Base-by-base conservation (phyloP, 2,888 invertebrate genomes). In the Epinotia brunnichana region DNA sequence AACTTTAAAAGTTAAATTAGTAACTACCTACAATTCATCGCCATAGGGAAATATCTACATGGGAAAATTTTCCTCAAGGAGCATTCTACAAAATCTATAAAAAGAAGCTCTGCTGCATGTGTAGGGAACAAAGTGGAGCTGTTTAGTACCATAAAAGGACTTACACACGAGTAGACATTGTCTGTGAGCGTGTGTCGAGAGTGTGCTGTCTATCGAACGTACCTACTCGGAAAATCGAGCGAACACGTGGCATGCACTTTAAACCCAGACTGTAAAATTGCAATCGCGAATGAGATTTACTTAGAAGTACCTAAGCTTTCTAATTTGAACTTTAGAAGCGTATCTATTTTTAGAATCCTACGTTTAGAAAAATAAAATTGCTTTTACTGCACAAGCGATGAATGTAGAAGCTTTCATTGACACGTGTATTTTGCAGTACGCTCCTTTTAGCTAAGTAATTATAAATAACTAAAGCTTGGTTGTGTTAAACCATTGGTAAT, bases 291-390 rank as follows among this genome's bases (percentile, higher is more conserved):
- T 7, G 21, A 53, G n/a, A 24, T 56, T 54, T n/a, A n/a, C n/a
- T n/a, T 41, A 66, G 19, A 39, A 21, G 35, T 64, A n/a, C n/a
- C n/a, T n/a, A 19, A 54, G 54, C 66, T 66, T 66, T 66, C 56
- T 66, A 66, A 66, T 56, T 66, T 66, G 66, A 66, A 54, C 66
- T 66, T 66, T 66, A 66, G 13, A 54, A 19, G n/a, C 24, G 15
- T 10, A 35, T 17, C 17, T 53, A 2, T 39, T 64, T 54, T 64
- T 19, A 15, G 19, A 64, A 53, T 15, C 7, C 11, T 17, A 15
- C 39, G 10, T 54, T 64, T 64, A 11, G 13, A 35, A 21, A 54
- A 64, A 54, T 29, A 17, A 62, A 62, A 48, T 59, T 11, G 1
- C n/a, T 21, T 35, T 51, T 48, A 48, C 48, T 62, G 48, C 62